Percentiles rank a stretch among this genome's conserved stretches.
These are phyloP conservation scores for Hyles euphorbiae DNA, from an alignment of 1,140 invertebrate species.

Conservation along the genomic window DNA sequence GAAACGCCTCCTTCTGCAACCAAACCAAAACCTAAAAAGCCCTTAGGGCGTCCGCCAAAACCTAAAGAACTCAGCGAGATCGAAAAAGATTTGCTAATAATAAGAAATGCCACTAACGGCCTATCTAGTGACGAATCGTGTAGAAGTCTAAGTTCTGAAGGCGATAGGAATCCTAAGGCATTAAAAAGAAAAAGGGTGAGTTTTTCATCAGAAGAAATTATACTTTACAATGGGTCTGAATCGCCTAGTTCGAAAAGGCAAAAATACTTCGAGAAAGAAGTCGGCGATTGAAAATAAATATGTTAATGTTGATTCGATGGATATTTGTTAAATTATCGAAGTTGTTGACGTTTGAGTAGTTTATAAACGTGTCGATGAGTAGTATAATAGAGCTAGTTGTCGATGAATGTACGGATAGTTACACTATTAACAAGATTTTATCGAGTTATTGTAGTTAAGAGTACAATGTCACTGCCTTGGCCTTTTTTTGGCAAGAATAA, in stretches of 20 bases:
- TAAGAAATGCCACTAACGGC: conserved; percentile 51
- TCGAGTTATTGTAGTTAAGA: too few relatives aligned
- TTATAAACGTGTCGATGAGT: too few relatives aligned
- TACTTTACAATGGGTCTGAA: conserved; percentile 6
- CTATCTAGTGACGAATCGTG: conserved; percentile 41
- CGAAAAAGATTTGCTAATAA: conserved; percentile 60
- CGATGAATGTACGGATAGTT: too few relatives aligned
- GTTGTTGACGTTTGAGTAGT: too few relatives aligned
- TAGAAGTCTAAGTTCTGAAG: conserved; percentile 30
- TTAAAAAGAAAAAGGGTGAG: conserved; percentile 37
- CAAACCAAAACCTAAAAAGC: conserved; percentile 27
- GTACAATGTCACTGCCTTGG: too few relatives aligned
- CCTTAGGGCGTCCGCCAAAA: conserved; percentile 38
- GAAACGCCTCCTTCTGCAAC: conserved; percentile 39
- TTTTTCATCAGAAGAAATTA: conserved; percentile 31
- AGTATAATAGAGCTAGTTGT: too few relatives aligned
- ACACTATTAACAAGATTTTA: too few relatives aligned
- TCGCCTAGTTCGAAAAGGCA: conserved; percentile 18
- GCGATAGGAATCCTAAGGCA: conserved; percentile 26
- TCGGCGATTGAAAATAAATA: conserved; percentile 9
- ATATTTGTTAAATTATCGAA: neutral
- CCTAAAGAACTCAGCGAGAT: conserved; percentile 56
- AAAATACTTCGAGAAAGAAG: conserved; percentile 19
- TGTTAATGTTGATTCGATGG: neutral
- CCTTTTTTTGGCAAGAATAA: too few relatives aligned